These are phyloP conservation scores for Chinchilla lanigera DNA, from an alignment of 2,113 vertebrate species.

Conservation along the genomic window DNA sequence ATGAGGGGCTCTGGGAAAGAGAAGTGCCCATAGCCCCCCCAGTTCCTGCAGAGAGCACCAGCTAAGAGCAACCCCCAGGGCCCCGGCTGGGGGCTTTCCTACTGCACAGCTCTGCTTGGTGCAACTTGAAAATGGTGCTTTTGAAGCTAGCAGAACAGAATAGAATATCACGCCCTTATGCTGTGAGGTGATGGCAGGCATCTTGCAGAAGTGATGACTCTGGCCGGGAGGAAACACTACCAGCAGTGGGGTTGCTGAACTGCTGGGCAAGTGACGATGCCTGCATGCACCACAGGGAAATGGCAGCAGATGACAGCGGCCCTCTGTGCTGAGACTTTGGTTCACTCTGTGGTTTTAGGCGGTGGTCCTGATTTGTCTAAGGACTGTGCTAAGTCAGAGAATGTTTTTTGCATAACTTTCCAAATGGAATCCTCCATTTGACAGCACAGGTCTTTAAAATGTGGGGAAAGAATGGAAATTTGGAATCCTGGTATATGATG, in stretches of 20 bases:
- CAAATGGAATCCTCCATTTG: neutral
- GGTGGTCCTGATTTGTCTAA: conserved; percentile 39
- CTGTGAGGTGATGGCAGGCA: neutral
- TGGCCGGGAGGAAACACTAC: neutral
- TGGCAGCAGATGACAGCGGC: neutral
- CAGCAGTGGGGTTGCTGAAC: neutral
- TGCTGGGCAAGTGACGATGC: neutral
- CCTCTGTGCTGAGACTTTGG: conserved; percentile 3
- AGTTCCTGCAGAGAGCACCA: neutral
- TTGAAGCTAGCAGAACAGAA: neutral
- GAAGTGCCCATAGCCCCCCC: neutral
- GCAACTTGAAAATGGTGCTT: neutral
- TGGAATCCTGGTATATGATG: neutral
- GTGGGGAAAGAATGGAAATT: conserved; percentile 25
- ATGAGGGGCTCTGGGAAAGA: neutral
- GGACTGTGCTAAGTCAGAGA: conserved; percentile 38
- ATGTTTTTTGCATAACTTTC: neutral
- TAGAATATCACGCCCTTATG: neutral
- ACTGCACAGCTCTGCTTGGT: neutral
- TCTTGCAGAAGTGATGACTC: neutral
- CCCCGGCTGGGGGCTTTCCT: neutral
- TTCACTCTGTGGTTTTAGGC: conserved; percentile 60
- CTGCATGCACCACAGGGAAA: neutral
- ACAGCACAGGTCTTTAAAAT: neutral
- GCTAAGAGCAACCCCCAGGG: neutral